These are phyloP conservation scores for Cebus imitator DNA, from an alignment of 2,113 vertebrate species.

Conservation along the genomic window DNA sequence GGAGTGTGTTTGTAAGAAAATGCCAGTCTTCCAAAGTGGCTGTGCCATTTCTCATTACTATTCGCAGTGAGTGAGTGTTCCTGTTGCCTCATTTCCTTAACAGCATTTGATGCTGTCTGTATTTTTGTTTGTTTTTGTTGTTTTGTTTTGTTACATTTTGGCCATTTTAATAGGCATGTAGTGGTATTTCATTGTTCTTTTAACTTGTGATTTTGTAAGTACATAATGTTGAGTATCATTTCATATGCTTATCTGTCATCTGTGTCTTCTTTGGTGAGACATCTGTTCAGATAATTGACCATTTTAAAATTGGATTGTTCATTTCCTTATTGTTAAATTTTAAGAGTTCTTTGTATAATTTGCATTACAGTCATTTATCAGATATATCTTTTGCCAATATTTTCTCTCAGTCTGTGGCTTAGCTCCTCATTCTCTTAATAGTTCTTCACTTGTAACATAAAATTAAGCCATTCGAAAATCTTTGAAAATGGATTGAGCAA, in stretches of 20 bases:
- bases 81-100: rapidly evolving
- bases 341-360: not conserved
- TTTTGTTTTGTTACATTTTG: not conserved
- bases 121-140: no score
- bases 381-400: not conserved
- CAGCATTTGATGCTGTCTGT: rapidly evolving
- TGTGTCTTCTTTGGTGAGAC: not conserved
- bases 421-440: not conserved
- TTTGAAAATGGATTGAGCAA: not conserved
- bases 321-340: not conserved
- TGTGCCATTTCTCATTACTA: rapidly evolving
- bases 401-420: not conserved
- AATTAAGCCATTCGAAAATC: not conserved
- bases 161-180: rapidly evolving
- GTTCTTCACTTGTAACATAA: not conserved
- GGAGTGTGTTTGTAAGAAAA: not conserved
- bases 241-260: not conserved
- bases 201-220: rapidly evolving
- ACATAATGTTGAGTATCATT: not conserved
- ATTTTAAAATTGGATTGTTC: not conserved
- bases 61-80: rapidly evolving
- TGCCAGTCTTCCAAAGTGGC: not conserved
- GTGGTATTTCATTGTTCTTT: no score
- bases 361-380: not conserved
- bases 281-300: not conserved